Evolutionary conservation across 2,113 vertebrate species (phyloP).

Genomic region (Lipophrys pholis): DNA sequence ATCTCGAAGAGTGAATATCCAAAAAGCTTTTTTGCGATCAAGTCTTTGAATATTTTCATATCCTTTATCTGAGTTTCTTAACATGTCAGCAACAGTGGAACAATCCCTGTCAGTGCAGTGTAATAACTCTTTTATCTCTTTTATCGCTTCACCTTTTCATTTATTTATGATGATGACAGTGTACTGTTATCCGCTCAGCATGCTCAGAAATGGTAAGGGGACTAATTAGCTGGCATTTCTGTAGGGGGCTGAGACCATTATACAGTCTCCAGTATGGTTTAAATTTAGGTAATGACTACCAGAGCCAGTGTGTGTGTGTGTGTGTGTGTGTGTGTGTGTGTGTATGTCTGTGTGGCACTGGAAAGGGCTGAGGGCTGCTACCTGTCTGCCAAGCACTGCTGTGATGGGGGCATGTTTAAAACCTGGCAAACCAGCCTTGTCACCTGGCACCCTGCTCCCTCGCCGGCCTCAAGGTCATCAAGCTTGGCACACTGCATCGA

Average conservation of each 20-base stretch:
- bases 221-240: slow-evolving; percentile 76
- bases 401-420: slow-evolving; percentile 69
- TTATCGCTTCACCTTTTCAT: slow-evolving; percentile 77
- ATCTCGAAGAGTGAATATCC: slow-evolving; percentile 28
- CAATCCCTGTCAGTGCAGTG: slow-evolving; percentile 49
- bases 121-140: slow-evolving; percentile 73
- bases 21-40: slow-evolving; percentile 4
- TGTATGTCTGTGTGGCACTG: not conserved
- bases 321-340: slow-evolving; percentile 32
- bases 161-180: slow-evolving; percentile 79
- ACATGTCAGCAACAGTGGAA: slow-evolving; percentile 45
- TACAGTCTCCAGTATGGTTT: slow-evolving; percentile 51
- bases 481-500: slow-evolving; percentile 42
- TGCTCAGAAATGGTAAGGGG: slow-evolving; percentile 67
- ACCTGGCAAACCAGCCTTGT: slow-evolving; percentile 63
- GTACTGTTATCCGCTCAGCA: slow-evolving; percentile 63
- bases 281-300: slow-evolving; percentile 59
- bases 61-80: slow-evolving; percentile 36
- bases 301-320: slow-evolving; percentile 26
- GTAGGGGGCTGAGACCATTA: slow-evolving; percentile 37
- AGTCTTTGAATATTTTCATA: slow-evolving; percentile 36
- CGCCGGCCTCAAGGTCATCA: slow-evolving; percentile 64
- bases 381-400: slow-evolving; percentile 52
- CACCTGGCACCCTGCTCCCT: slow-evolving; percentile 68
- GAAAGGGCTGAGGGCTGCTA: slow-evolving; percentile 40